Percentiles rank a stretch among this genome's conserved stretches.
phyloP scores from a whole-genome alignment of 2,113 vertebrate species.

The Gavialis gangeticus region DNA sequence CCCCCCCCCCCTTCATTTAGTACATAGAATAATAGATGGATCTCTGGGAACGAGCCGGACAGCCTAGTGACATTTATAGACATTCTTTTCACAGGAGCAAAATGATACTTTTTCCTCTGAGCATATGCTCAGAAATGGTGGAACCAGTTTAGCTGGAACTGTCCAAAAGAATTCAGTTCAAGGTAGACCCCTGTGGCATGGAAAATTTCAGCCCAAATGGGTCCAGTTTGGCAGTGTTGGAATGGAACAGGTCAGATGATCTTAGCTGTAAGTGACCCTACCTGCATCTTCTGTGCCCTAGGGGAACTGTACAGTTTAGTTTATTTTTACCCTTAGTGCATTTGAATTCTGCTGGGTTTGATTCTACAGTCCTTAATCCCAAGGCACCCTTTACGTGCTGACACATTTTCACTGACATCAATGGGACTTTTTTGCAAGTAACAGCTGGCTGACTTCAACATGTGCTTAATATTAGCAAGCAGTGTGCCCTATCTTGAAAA shows the following conservation, averaged over 20 bases:
- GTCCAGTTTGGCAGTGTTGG: not conserved
- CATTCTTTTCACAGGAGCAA: not conserved
- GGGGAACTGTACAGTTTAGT: not conserved
- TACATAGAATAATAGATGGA: not conserved
- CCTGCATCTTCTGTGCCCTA: fast-evolving
- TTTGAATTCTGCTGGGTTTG: not conserved
- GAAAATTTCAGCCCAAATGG: not conserved
- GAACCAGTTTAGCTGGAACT: not conserved
- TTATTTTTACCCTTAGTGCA: fast-evolving
- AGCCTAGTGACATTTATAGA: not conserved
- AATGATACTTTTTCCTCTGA: not conserved
- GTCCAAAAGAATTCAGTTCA: not conserved
- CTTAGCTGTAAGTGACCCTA: not conserved
- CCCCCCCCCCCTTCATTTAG: not conserved
- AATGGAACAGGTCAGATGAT: not conserved
- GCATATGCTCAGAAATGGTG: not conserved
- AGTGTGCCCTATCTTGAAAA: not conserved
- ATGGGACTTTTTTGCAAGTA: fast-evolving
- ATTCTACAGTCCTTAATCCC: not conserved
- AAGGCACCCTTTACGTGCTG: not conserved
- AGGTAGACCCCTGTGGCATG: not conserved
- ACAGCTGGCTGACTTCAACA: not conserved
- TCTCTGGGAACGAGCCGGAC: not conserved
- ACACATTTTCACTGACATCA: not conserved
- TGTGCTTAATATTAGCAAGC: not conserved